Conservation (phyloP, 2,888 invertebrate genomes). For the Lasiommata megera region DNA sequence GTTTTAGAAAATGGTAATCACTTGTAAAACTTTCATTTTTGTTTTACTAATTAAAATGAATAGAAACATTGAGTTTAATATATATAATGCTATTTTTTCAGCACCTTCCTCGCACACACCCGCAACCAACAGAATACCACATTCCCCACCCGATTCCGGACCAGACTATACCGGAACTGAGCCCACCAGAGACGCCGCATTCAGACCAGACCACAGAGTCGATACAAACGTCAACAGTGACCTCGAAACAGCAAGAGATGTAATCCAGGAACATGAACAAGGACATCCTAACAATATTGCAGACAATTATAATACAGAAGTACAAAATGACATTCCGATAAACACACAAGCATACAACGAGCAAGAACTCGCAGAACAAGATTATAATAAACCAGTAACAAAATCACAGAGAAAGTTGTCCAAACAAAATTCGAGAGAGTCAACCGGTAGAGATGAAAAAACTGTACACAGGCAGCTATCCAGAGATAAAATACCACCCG, state of each 20-base stretch:
- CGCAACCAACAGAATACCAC: conserved; percentile 58
- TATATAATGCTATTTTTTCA: conserved; percentile 39
- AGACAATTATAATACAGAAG: conserved; percentile 7
- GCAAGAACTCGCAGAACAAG: neutral
- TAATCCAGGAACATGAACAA: conserved; percentile 44
- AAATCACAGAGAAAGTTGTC: conserved; percentile 15
- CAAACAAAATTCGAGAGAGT: conserved; percentile 33
- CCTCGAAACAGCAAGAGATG: conserved; percentile 44
- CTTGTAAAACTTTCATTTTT: too few relatives aligned
- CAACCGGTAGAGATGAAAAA: conserved; percentile 16
- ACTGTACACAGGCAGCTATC: conserved; percentile 13
- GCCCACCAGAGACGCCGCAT: conserved; percentile 64
- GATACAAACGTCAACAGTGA: conserved; percentile 42
- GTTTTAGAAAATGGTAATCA: too few relatives aligned
- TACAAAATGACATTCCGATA: conserved; percentile 4
- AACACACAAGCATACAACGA: neutral
- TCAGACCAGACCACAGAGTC: conserved; percentile 45
- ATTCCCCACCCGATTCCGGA: conserved; percentile 60
- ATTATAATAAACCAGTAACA: neutral
- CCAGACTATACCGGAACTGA: conserved; percentile 67
- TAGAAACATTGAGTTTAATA: too few relatives aligned
- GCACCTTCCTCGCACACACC: conserved; percentile 73
- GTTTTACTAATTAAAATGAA: too few relatives aligned
- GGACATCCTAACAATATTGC: conserved; percentile 9
- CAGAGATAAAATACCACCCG: conserved; percentile 11